Evolutionary conservation across 2,888 invertebrate species (phyloP).

Genomic region (Pharmacophagus antenor): DNA sequence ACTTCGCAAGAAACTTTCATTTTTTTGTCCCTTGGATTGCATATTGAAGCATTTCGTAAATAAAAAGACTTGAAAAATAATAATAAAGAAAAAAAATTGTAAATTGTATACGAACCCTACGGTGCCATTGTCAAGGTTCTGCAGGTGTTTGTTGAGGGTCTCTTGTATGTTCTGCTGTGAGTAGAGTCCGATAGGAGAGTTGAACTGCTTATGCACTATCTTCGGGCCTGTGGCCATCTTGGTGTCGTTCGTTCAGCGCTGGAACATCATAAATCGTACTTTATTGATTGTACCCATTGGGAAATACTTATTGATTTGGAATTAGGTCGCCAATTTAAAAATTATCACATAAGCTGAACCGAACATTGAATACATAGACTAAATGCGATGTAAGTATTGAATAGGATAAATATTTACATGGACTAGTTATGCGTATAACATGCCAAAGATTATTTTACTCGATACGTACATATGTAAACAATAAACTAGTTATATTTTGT

Average conservation of each 20-base stretch:
- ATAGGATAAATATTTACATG: background rate
- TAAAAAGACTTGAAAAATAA: background rate
- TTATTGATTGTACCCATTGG: background rate
- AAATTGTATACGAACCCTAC: slow-evolving; percentile 85
- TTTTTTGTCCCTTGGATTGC: too few species aligned
- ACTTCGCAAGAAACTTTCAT: too few species aligned
- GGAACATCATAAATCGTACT: slow-evolving; percentile 43
- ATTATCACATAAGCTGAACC: background rate
- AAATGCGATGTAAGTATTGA: background rate
- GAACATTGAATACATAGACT: background rate
- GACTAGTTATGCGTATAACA: background rate
- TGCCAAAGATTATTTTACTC: background rate
- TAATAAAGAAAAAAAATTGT: background rate
- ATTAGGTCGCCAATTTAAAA: background rate
- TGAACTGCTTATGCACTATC: slow-evolving; percentile 93
- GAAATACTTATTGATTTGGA: background rate
- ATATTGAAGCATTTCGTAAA: too few species aligned
- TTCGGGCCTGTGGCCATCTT: slow-evolving; percentile 87
- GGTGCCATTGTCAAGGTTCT: slow-evolving; percentile 88
- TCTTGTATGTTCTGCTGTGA: slow-evolving; percentile 90
- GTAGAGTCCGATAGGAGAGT: slow-evolving; percentile 92
- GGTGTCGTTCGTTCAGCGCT: slow-evolving; percentile 78
- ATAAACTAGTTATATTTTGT: background rate
- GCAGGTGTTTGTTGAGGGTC: slow-evolving; percentile 88
- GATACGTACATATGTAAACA: too few species aligned